Evolutionary conservation across 2,797 vertebrate species (phyloP).

Genomic region (Prunella strophiata): DNA sequence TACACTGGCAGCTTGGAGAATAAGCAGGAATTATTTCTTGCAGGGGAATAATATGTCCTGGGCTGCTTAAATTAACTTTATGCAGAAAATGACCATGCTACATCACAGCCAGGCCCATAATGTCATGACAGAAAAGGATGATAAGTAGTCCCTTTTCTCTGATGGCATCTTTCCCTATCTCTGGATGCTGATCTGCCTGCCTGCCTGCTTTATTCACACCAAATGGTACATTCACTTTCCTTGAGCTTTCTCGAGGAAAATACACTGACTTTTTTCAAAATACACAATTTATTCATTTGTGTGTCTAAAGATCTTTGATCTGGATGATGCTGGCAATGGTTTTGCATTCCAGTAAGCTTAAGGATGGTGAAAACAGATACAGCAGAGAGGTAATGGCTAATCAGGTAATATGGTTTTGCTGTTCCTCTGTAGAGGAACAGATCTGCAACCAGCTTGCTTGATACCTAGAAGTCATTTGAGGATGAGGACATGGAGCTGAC

Average conservation of each 20-base stretch:
- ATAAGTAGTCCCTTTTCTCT: slow-evolving; percentile 6
- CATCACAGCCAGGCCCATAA: slow-evolving; percentile 1
- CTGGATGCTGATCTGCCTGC: neutral
- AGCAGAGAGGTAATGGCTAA: neutral
- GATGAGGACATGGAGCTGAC: neutral
- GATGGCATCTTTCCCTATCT: neutral
- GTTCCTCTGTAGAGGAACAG: neutral
- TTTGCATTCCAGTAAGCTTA: neutral
- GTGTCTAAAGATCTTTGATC: neutral
- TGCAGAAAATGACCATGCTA: slow-evolving; percentile 37
- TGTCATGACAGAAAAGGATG: slow-evolving; percentile 15
- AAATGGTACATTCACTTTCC: neutral
- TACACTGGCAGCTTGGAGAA: slow-evolving; percentile 9
- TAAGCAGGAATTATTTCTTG: slow-evolving; percentile 49
- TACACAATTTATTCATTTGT: neutral
- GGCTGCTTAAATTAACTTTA: slow-evolving; percentile 53
- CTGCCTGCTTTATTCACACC: neutral
- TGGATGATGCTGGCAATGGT: neutral
- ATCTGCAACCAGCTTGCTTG: rapidly evolving
- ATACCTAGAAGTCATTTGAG: neutral
- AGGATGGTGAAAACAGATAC: neutral
- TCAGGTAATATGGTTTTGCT: neutral
- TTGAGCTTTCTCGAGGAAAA: neutral
- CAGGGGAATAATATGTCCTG: slow-evolving; percentile 31
- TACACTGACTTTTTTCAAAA: neutral